Evolutionary conservation across 2,888 invertebrate species (phyloP).

Genomic region (Beris morrisii): DNA sequence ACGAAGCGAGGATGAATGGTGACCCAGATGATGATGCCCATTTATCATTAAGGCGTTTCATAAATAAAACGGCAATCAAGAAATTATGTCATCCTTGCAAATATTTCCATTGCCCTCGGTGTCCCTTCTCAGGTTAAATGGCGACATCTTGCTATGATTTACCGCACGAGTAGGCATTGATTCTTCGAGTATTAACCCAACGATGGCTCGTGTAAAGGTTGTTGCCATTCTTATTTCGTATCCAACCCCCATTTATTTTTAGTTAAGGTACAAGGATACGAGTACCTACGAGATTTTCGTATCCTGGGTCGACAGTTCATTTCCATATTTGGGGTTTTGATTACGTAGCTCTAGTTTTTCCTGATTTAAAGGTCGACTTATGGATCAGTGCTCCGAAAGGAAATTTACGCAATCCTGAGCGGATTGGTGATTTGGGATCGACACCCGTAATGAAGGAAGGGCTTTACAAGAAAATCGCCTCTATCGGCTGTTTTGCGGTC

Average conservation of each 20-base stretch:
- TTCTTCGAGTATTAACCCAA: constrained; percentile 15
- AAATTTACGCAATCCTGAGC: too few relatives aligned
- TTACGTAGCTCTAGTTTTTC: background rate
- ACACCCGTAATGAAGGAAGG: too few relatives aligned
- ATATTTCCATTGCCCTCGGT: background rate
- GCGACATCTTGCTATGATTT: constrained; percentile 17
- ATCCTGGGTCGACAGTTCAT: background rate
- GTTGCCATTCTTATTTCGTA: constrained; percentile 3
- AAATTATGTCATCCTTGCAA: constrained; percentile 17
- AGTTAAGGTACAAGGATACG: too few relatives aligned
- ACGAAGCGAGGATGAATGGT: background rate
- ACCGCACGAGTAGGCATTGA: constrained; percentile 24
- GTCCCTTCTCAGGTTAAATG: background rate
- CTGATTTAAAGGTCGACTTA: too few relatives aligned
- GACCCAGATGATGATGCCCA: constrained; percentile 14
- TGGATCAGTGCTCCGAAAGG: too few relatives aligned
- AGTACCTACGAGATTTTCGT: too few relatives aligned
- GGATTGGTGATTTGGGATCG: too few relatives aligned
- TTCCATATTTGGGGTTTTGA: constrained; percentile 17
- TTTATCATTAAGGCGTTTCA: constrained; percentile 18
- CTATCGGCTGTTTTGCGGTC: too few relatives aligned
- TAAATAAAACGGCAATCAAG: constrained; percentile 25
- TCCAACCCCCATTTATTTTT: too few relatives aligned
- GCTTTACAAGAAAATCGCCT: too few relatives aligned
- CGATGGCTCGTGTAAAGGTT: constrained; percentile 4